Base-by-base conservation (phyloP, 2,888 invertebrate species). In the Hemicrepidius hirtus region DNA sequence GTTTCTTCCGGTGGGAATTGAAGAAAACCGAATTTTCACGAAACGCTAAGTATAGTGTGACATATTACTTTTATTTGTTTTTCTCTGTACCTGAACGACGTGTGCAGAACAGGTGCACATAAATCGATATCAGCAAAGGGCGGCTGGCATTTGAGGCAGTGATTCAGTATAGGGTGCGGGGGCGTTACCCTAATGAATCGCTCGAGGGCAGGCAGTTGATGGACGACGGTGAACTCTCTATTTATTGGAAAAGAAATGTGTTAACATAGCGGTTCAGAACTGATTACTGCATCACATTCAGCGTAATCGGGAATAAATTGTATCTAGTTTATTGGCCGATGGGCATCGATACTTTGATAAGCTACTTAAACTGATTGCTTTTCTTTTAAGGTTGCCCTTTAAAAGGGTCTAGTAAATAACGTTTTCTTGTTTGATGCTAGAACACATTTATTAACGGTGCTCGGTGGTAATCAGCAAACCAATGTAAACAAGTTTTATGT, bases 181-280 rank as follows among this genome's bases (percentile, higher is more conserved):
- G 55, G 55, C 55, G 55, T 53, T 55, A 53, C 24, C 20, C 65
- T 53, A 65, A 65, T 55, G 65, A 65, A 67, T 67, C 44, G 55
- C 57, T 37, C 21, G 28, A 44, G 40, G 37, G 44, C 21, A 46
- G 55, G 53, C 55, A 55, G 53, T 53, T 65, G 65, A 65, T 55
- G 12, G 53, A 41, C 53, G 53, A 53, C 55, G 37, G 37, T 20
- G 57, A 57, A 37, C 37, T 57, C 57, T 64, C 46, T 35, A 64
- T 64, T 64, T 63, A 63, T 63, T 41, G 40, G 24, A 13, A 40
- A 28, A 16, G 41, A 55, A 65, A 65, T 28, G 65, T 65, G 37
- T 50, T 65, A 65, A 53, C 53, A 41, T 24, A 57, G 55, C 46
- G 57, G 57, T 67, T 67, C 24, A 41, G 20, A 46, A 46, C 44